These are phyloP conservation scores for Drosophila gaucha DNA, from an alignment of 2,888 invertebrate genomes.

Conservation along the genomic window DNA sequence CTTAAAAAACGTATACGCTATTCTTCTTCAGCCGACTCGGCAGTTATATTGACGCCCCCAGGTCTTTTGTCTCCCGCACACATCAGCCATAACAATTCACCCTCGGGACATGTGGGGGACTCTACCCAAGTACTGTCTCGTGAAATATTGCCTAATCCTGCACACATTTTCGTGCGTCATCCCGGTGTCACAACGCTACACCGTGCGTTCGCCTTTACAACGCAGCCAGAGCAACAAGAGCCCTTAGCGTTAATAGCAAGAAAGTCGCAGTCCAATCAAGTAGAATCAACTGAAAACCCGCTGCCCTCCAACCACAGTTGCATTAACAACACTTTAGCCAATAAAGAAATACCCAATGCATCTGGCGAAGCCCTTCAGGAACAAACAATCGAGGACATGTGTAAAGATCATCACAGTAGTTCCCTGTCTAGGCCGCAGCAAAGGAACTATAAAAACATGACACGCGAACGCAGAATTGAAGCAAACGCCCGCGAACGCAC, in stretches of 20 bases:
- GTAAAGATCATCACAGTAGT: slow-evolving; percentile 29
- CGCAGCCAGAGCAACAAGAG: slow-evolving; percentile 86
- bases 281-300: slow-evolving; percentile 19
- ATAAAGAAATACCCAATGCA: slow-evolving; percentile 12
- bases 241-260: slow-evolving; percentile 88
- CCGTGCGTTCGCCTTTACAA: slow-evolving; percentile 63
- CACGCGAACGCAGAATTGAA: slow-evolving; percentile 95
- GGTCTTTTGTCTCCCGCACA: slow-evolving; percentile 85
- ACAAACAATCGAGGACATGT: slow-evolving; percentile 20
- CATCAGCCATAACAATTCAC: slow-evolving; percentile 8
- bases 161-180: slow-evolving; percentile 83
- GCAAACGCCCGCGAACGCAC: slow-evolving; percentile 97
- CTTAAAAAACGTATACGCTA: slow-evolving; percentile 90
- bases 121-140: slow-evolving; percentile 82
- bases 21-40: slow-evolving; percentile 82
- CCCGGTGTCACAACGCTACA: slow-evolving; percentile 85
- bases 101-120: slow-evolving; percentile 87
- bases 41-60: slow-evolving; percentile 77
- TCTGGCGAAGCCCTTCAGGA: slow-evolving; percentile 2
- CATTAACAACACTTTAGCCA: slow-evolving; percentile 16
- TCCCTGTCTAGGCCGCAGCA: slow-evolving; percentile 87
- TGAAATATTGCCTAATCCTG: slow-evolving; percentile 85
- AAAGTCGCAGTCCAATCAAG: slow-evolving; percentile 61
- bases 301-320: slow-evolving; percentile 5
- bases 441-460: slow-evolving; percentile 98